Conservation (phyloP, 2,113 vertebrate species). For the Melospiza melodia region DNA sequence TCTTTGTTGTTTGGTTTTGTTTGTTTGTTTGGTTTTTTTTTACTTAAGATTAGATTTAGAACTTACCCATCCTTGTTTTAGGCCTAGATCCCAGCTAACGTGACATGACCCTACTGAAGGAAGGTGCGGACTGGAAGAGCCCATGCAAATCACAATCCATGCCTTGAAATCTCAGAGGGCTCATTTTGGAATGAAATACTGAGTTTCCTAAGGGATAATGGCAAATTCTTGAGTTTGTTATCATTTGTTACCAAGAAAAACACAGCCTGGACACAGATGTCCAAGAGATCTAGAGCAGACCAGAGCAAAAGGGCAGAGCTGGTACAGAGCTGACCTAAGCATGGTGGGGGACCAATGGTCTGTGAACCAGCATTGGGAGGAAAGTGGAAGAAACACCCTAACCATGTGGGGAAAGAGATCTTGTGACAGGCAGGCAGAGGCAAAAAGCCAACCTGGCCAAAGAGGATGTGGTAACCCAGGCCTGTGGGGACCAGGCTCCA, state of each 20-base stretch:
- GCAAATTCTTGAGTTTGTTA: neutral
- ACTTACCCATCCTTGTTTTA: neutral
- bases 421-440: neutral
- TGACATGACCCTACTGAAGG: neutral
- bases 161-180: neutral
- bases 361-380: neutral
- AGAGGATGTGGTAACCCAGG: neutral
- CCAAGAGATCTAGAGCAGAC: neutral
- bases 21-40: rapidly evolving
- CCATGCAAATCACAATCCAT: neutral
- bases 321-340: neutral
- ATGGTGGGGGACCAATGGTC: rapidly evolving
- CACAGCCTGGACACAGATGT: neutral
- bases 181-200: neutral
- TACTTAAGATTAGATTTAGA: neutral
- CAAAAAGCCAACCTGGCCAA: neutral
- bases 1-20: neutral
- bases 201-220: neutral
- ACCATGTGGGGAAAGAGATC: neutral
- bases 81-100: neutral
- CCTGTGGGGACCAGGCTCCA: neutral
- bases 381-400: neutral
- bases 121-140: neutral
- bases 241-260: neutral
- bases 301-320: neutral